A percentile compares a stretch with the other conserved stretches of the same genome.
These are phyloP conservation scores for Limnephilus rhombicus DNA, from an alignment of 2,888 invertebrate genomes.

Conservation along the genomic window DNA sequence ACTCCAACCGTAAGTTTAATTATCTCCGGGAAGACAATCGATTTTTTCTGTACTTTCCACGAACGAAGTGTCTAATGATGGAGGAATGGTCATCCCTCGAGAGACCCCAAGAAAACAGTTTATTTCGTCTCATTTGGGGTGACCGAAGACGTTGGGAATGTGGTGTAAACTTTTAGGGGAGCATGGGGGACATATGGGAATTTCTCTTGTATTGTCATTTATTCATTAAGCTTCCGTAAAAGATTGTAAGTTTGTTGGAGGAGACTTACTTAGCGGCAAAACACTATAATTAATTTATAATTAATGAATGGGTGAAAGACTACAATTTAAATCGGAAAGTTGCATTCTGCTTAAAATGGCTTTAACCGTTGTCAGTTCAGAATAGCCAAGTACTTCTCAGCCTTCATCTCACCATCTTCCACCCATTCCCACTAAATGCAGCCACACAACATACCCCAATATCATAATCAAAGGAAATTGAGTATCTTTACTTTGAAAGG, in stretches of 20 bases:
- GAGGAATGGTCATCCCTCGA: conserved; percentile 11
- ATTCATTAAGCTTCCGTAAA: conserved; percentile 3
- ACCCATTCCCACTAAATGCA: too few species aligned
- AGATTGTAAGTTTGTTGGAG: not conserved
- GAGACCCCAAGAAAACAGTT: conserved; percentile 38
- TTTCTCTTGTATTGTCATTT: conserved; percentile 6
- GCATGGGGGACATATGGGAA: not conserved
- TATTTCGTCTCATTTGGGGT: conserved; percentile 18
- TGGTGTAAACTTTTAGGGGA: not conserved
- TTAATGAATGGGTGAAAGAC: not conserved
- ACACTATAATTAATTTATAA: not conserved
- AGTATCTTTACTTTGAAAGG: not conserved
- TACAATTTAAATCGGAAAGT: too few species aligned
- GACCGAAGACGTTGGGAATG: not conserved
- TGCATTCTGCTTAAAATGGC: too few species aligned
- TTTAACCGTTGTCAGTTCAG: too few species aligned
- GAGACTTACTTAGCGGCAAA: not conserved
- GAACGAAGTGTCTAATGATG: conserved; percentile 12
- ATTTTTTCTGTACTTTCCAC: not conserved
- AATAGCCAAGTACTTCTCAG: too few species aligned
- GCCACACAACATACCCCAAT: too few species aligned
- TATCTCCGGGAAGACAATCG: conserved; percentile 28
- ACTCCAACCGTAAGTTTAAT: not conserved
- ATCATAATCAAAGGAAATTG: not conserved
- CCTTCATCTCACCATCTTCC: too few species aligned